A percentile compares a stretch with the other conserved stretches of the same genome.
phyloP scores from a whole-genome alignment of 2,113 vertebrate genomes.

The Plecturocebus donacophilus region DNA sequence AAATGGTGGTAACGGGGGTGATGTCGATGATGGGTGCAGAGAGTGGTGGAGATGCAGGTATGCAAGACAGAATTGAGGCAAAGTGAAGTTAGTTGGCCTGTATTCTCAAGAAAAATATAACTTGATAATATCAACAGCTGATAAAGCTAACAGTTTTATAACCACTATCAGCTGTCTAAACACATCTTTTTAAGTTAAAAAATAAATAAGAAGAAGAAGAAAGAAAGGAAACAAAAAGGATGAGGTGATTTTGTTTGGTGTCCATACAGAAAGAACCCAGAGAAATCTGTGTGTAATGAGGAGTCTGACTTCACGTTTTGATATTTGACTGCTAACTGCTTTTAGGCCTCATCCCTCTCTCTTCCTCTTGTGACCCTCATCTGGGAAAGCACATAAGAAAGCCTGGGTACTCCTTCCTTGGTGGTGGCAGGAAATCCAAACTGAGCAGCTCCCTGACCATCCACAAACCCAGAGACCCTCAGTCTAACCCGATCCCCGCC shows the following conservation, averaged over 20 bases:
- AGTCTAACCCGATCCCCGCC: too few species aligned
- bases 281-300: neutral
- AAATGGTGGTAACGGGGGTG: too few species aligned
- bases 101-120: neutral
- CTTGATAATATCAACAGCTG: neutral
- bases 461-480: neutral
- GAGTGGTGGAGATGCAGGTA: neutral
- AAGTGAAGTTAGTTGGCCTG: neutral
- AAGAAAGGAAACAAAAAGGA: neutral
- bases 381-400: neutral
- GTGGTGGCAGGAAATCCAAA: neutral
- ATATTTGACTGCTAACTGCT: neutral
- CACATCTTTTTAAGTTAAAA: neutral
- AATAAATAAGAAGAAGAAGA: neutral
- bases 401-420: neutral
- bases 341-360: neutral
- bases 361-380: neutral
- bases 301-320: neutral
- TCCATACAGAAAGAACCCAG: neutral
- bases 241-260: neutral
- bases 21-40: neutral
- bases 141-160: neutral
- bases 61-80: neutral
- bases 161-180: neutral
- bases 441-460: rapidly evolving